Conservation (phyloP, 2,888 invertebrate genomes). For the Acanthosoma haemorrhoidale region DNA sequence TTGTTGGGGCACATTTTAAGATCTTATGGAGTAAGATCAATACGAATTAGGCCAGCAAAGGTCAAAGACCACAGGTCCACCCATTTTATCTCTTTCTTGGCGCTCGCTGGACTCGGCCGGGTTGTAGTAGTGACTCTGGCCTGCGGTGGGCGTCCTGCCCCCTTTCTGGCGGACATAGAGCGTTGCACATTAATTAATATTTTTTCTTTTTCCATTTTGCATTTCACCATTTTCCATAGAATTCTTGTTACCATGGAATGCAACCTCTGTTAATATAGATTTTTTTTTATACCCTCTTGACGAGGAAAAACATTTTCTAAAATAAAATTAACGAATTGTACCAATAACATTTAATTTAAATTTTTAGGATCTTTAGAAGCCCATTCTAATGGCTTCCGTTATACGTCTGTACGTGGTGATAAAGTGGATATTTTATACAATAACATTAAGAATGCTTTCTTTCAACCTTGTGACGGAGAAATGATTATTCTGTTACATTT, state of each 20-base stretch:
- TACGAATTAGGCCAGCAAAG: too few species aligned
- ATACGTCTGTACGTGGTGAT: conserved; percentile 98
- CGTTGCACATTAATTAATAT: too few species aligned
- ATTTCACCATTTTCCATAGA: too few species aligned
- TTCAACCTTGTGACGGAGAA: conserved; percentile 98
- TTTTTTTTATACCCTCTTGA: not conserved
- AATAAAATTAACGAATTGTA: not conserved
- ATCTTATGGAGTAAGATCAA: too few species aligned
- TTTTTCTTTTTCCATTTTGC: too few species aligned
- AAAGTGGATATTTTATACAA: conserved; percentile 99
- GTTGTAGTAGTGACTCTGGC: too few species aligned
- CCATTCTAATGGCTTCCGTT: conserved; percentile 92
- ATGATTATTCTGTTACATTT: conserved; percentile 99
- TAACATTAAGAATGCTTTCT: conserved; percentile 98
- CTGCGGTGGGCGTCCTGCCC: too few species aligned
- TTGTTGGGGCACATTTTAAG: too few species aligned
- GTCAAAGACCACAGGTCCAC: too few species aligned
- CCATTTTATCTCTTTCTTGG: too few species aligned
- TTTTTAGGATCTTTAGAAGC: conserved; percentile 73
- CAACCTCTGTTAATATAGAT: not conserved
- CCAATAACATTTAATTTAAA: not conserved
- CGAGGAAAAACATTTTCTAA: not conserved
- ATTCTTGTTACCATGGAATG: not conserved
- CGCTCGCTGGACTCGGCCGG: too few species aligned
- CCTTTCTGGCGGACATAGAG: too few species aligned